These are phyloP conservation scores for Coecobrya sp. DNA, from an alignment of 2,888 invertebrate genomes.

Conservation along the genomic window DNA sequence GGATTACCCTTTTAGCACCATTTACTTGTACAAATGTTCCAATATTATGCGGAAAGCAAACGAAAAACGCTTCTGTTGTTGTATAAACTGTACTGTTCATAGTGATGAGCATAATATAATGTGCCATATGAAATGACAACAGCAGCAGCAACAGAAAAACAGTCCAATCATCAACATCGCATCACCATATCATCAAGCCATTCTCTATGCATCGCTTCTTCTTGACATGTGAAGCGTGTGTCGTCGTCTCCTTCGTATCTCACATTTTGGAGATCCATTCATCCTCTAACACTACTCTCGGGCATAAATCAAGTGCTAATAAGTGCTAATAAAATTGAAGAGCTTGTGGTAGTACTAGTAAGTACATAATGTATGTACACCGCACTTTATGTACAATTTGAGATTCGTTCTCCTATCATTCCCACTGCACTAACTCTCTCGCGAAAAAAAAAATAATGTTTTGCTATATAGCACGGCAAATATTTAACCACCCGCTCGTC, in stretches of 20 bases:
- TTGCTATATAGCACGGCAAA: conserved; percentile 33
- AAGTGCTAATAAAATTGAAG: conserved; percentile 77
- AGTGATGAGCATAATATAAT: background rate
- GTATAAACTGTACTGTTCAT: background rate
- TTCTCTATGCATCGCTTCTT: background rate
- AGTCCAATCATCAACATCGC: background rate
- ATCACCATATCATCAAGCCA: background rate
- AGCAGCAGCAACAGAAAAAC: background rate
- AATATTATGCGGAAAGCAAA: conserved; percentile 47
- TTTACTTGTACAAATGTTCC: conserved; percentile 63
- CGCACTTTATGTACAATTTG: background rate
- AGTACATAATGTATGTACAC: background rate
- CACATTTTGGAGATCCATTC: background rate
- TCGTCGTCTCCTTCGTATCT: no score
- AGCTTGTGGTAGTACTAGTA: background rate
- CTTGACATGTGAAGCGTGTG: conserved; percentile 72
- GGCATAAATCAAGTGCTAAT: conserved; percentile 78
- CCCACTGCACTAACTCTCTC: background rate
- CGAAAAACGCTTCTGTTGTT: conserved; percentile 35
- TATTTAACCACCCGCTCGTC: conserved; percentile 60
- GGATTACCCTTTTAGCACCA: conserved; percentile 59
- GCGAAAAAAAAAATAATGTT: background rate
- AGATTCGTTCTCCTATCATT: background rate
- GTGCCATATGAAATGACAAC: conserved; percentile 38
- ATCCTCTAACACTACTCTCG: background rate